Evolutionary conservation across 2,888 invertebrate genomes (phyloP).

Genomic region (Hypercompe scribonia): DNA sequence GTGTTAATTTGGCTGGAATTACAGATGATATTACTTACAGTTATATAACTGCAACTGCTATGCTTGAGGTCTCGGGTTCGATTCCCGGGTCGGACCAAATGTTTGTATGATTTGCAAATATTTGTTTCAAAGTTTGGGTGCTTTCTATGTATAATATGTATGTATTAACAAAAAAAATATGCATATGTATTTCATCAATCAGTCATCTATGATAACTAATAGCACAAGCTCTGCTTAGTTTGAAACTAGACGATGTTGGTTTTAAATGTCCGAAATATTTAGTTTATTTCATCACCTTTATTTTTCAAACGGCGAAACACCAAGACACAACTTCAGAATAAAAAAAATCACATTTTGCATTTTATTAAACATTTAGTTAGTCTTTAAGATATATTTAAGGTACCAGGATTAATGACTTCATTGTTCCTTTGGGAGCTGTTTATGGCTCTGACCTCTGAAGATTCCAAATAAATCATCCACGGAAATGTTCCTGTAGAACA

Average conservation of each 20-base stretch:
- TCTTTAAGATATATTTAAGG: slow-evolving; percentile 5
- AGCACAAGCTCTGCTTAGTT: too few species aligned
- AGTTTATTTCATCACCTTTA: too few species aligned
- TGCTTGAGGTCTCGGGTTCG: too few species aligned
- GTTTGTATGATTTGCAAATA: too few species aligned
- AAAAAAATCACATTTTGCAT: slow-evolving; percentile 6
- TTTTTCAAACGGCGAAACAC: background rate
- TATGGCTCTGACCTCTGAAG: slow-evolving; percentile 12
- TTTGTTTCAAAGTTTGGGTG: too few species aligned
- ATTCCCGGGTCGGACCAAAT: too few species aligned
- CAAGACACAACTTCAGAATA: background rate
- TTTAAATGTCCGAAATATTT: too few species aligned
- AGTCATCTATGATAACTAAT: too few species aligned
- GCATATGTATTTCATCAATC: too few species aligned
- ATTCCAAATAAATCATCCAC: slow-evolving; percentile 69
- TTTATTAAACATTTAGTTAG: slow-evolving; percentile 9
- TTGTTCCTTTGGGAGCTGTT: slow-evolving; percentile 13
- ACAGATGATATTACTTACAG: background rate
- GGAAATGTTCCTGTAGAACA: slow-evolving; percentile 64
- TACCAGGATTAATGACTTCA: slow-evolving; percentile 29
- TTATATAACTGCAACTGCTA: background rate
- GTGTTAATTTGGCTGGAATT: background rate
- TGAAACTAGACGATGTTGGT: too few species aligned
- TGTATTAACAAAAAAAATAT: too few species aligned
- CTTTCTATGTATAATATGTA: too few species aligned